A percentile compares a stretch with the other conserved stretches of the same genome.
Evolutionary conservation across 2,888 invertebrate species (phyloP).

Genomic region (Aquatica leii): DNA sequence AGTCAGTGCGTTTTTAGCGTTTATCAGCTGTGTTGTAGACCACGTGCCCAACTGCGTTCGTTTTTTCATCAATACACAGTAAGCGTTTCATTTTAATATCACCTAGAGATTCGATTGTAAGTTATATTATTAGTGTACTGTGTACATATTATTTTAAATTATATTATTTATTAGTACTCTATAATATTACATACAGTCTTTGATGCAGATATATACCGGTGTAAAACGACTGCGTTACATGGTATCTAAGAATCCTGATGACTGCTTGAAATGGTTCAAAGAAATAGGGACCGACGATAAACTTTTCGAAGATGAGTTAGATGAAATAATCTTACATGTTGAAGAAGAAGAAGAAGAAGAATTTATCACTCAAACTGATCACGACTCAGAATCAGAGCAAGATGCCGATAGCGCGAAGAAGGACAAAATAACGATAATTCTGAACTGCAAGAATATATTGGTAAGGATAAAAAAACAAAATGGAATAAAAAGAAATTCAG

Average conservation of each 20-base stretch:
- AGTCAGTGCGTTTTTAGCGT: not conserved
- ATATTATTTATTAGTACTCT: not conserved
- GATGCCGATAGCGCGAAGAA: not conserved
- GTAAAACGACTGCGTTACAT: too few species aligned
- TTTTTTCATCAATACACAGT: not conserved
- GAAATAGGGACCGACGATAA: not conserved
- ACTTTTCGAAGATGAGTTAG: too few species aligned
- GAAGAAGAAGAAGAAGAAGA: not conserved
- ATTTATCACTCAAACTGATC: not conserved
- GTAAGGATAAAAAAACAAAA: not conserved
- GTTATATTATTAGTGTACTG: not conserved
- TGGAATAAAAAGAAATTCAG: too few species aligned
- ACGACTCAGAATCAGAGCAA: too few species aligned
- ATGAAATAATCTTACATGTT: not conserved
- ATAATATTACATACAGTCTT: too few species aligned
- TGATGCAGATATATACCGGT: not conserved
- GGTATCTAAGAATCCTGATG: too few species aligned
- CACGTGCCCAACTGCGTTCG: not conserved
- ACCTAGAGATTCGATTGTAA: not conserved
- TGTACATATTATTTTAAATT: too few species aligned
- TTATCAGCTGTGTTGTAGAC: not conserved
- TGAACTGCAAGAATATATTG: not conserved
- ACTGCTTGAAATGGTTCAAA: too few species aligned
- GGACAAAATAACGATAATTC: not conserved
- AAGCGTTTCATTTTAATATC: not conserved